Percentiles rank a stretch among this genome's conserved stretches.
Conservation (phyloP, 2,113 vertebrate genomes). For the Apteryx mantelli region DNA sequence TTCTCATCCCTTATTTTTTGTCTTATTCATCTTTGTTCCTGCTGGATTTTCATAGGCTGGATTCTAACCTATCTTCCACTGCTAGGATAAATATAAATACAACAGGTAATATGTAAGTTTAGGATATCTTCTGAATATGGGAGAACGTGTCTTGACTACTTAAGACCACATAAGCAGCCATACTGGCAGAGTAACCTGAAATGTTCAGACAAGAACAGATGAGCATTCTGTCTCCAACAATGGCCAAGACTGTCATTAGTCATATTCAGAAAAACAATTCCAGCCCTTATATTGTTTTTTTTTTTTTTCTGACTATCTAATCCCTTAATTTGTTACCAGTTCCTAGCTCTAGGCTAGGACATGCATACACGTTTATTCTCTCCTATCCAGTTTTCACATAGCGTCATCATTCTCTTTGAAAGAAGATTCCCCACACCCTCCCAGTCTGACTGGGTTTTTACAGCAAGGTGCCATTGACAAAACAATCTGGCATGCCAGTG, state of each 20-base stretch:
- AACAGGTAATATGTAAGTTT: not conserved
- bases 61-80: not conserved
- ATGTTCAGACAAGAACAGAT: not conserved
- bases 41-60: not conserved
- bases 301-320: not conserved
- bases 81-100: not conserved
- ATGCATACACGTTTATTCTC: not conserved
- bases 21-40: not conserved
- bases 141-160: not conserved
- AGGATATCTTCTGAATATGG: not conserved
- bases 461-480: not conserved
- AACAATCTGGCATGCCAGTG: not conserved
- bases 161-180: not conserved
- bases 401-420: not conserved
- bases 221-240: not conserved
- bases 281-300: not conserved
- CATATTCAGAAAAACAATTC: not conserved
- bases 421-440: not conserved
- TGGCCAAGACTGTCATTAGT: not conserved
- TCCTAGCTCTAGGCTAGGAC: not conserved
- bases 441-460: not conserved
- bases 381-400: not conserved
- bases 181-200: not conserved
- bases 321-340: not conserved
- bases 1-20: not conserved